phyloP scores from a whole-genome alignment of 1,140 invertebrate genomes.

The Hylaeus volcanicus region DNA sequence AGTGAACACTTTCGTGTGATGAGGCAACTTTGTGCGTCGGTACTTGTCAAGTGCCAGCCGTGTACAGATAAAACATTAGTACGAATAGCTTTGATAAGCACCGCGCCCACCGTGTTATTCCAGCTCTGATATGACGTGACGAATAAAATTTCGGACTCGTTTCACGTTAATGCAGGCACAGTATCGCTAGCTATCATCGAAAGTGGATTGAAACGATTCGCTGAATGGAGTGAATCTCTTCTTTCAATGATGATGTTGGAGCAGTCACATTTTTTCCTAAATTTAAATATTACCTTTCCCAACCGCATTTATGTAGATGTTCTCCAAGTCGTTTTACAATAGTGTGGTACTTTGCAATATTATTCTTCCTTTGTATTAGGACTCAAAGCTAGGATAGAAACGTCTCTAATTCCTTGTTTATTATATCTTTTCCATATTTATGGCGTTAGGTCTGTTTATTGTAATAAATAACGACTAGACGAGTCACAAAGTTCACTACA shows the following conservation, averaged over 20 bases:
- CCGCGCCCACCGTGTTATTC: constrained; percentile 60
- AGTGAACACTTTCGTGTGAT: constrained; percentile 30
- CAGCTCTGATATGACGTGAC: constrained; percentile 35
- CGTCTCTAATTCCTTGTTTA: too few species aligned
- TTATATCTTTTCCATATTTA: too few species aligned
- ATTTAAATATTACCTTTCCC: too few species aligned
- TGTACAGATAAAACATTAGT: constrained; percentile 72
- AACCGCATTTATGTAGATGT: too few species aligned
- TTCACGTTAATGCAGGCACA: background rate
- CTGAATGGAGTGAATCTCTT: background rate
- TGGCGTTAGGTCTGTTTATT: too few species aligned
- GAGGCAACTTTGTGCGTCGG: constrained; percentile 45
- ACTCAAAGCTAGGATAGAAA: too few species aligned
- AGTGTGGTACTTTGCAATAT: too few species aligned
- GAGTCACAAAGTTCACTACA: background rate
- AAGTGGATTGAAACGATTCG: background rate
- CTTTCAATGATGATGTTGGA: background rate
- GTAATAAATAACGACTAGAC: too few species aligned
- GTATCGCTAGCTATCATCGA: background rate
- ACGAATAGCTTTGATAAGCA: constrained; percentile 69
- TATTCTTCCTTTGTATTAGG: too few species aligned
- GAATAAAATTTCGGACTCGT: constrained; percentile 52
- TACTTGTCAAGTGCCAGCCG: constrained; percentile 69
- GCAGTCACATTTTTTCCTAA: too few species aligned
- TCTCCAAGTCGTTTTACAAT: too few species aligned